These are phyloP conservation scores for Aradophagus sp. DNA, from an alignment of 1,140 invertebrate species.

Conservation along the genomic window DNA sequence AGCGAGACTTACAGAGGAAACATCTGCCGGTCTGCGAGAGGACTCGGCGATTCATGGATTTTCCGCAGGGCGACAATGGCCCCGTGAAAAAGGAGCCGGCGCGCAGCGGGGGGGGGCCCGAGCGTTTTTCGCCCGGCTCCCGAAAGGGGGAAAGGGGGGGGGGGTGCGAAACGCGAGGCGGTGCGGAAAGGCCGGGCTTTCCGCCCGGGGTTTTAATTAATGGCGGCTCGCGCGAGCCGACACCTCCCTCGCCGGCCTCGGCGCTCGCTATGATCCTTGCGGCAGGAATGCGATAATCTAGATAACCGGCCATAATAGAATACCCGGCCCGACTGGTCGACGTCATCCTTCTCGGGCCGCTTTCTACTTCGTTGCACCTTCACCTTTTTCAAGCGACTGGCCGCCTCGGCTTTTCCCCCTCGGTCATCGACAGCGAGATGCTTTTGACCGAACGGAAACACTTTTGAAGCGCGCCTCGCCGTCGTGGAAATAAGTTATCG, in stretches of 20 bases:
- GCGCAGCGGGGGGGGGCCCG: too few relatives aligned
- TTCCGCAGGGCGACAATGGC: constrained; percentile 14
- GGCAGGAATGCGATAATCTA: constrained; percentile 73
- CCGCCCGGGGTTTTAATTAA: constrained; percentile 64
- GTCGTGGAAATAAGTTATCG: too few relatives aligned
- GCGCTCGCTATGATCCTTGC: constrained; percentile 62
- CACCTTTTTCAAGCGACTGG: constrained; percentile 57
- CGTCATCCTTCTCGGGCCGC: constrained; percentile 50
- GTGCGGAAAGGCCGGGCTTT: neutral
- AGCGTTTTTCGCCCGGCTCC: constrained; percentile 7
- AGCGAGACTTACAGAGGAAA: constrained; percentile 17
- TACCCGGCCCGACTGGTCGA: constrained; percentile 65
- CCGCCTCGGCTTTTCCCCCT: constrained; percentile 43
- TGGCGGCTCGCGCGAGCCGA: constrained; percentile 44
- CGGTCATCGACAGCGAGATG: constrained; percentile 39
- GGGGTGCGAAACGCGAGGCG: too few relatives aligned
- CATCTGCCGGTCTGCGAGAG: constrained; percentile 25
- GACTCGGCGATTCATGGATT: constrained; percentile 18
- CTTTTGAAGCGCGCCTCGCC: too few relatives aligned
- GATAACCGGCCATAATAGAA: constrained; percentile 73
- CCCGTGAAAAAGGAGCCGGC: constrained; percentile 14
- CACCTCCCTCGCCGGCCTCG: constrained; percentile 43
- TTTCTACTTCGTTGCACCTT: constrained; percentile 69
- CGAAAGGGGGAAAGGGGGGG: too few relatives aligned
- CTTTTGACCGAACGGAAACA: constrained; percentile 30